These are phyloP conservation scores for Myotis yumanensis DNA, from an alignment of 2,113 vertebrate species.

Conservation along the genomic window DNA sequence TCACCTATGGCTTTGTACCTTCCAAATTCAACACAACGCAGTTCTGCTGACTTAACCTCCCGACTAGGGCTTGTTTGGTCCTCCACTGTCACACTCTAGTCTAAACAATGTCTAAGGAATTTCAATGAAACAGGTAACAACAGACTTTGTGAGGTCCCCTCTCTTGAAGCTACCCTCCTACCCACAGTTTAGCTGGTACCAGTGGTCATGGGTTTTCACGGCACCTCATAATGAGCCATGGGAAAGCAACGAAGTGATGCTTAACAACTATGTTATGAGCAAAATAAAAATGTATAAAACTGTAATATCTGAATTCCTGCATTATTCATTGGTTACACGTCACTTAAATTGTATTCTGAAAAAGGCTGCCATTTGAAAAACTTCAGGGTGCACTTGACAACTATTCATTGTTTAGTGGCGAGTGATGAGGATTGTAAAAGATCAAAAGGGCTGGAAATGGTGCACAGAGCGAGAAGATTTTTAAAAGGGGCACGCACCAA, in stretches of 20 bases:
- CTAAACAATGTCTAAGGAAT: neutral
- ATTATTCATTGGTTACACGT: constrained; percentile 11
- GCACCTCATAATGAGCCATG: neutral
- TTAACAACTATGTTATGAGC: neutral
- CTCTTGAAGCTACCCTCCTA: neutral
- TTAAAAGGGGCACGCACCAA: neutral
- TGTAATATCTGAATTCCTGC: neutral
- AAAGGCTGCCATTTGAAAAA: constrained; percentile 1
- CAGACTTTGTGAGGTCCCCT: neutral
- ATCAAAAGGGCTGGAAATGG: neutral
- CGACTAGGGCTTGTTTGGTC: neutral
- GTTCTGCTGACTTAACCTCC: neutral
- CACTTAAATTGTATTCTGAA: neutral
- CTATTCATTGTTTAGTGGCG: constrained; percentile 25
- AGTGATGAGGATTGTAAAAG: neutral
- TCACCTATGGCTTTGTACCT: neutral
- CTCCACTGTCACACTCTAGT: neutral
- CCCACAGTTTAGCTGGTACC: neutral
- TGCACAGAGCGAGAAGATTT: neutral
- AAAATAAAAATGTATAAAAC: constrained; percentile 9
- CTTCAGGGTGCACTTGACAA: neutral
- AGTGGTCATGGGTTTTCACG: neutral
- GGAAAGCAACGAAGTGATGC: neutral
- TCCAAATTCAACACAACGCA: neutral
- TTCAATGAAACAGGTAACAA: neutral